phyloP scores from a whole-genome alignment of 2,797 vertebrate species.

The Discoglossus pictus region DNA sequence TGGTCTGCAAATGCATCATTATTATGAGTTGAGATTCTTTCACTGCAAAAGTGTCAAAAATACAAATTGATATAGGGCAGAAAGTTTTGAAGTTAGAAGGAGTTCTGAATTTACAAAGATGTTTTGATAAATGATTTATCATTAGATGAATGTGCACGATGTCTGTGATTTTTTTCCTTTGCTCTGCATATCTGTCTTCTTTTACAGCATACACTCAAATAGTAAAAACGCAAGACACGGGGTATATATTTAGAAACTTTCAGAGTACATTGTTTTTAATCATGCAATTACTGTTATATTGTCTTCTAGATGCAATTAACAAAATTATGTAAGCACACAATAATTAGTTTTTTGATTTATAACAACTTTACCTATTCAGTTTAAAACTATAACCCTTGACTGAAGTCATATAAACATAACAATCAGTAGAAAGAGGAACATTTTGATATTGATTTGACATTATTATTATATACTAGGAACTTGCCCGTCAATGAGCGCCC shows the following conservation, averaged over 20 bases:
- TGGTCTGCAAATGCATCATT: slow-evolving; percentile 45
- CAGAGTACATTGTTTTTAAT: no score
- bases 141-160: slow-evolving; percentile 23
- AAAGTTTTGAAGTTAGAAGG: slow-evolving; percentile 45
- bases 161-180: not conserved
- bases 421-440: no score
- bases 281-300: no score
- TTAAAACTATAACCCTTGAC: no score
- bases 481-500: no score
- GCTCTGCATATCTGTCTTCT: not conserved
- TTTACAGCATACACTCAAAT: not conserved
- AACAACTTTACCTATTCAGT: slow-evolving; percentile 1
- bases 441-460: no score
- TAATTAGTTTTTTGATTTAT: not conserved
- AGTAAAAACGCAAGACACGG: not conserved
- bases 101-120: slow-evolving; percentile 20
- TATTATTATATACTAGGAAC: no score
- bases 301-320: not conserved
- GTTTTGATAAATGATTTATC: slow-evolving; percentile 50
- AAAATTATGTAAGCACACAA: not conserved
- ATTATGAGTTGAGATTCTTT: slow-evolving; percentile 19
- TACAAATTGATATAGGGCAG: slow-evolving; percentile 26
- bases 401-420: no score
- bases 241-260: no score
- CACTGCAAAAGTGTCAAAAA: slow-evolving; percentile 29